Base-by-base conservation (phyloP, 2,888 invertebrate species). In the Coelopa pilipes region DNA sequence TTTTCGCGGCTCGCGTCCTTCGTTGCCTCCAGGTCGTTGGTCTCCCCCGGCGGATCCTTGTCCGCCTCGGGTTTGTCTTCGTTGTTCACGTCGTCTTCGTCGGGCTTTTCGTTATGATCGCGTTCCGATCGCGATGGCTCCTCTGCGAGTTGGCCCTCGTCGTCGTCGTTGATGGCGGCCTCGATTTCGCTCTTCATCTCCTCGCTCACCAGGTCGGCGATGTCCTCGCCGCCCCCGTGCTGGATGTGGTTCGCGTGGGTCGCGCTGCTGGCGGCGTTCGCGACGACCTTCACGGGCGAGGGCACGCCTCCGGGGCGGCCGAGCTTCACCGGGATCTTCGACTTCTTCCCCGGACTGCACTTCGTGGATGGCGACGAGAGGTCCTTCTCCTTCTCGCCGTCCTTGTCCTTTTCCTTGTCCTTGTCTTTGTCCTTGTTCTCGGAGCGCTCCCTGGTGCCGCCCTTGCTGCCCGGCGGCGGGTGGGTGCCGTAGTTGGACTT, bases 231-330 rank as follows among this genome's bases (percentile, higher is more conserved):
- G 2, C 87, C 87, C 15, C 87, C 87, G 13, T 87, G 87, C 73
- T 87, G 87, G 72, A 85, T 85, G 12, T 83, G 80, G 73, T 82
- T 82, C 1, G 79, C 78, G 68, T 79, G 81, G 75, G 76, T 80
- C n/a, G 74, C 73, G 12, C 78, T 77, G 7, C 77, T 72, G 63
- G 75, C 5, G 70, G 66, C 13, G 46, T 77, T 19, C 1, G 73
- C 75, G 7, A 78, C 77, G 4, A 77, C 76, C 2, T 90, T 87
- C 0, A 90, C 90, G 0, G 90, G 81, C 15, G 89, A 89, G 0
- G 90, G 89, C 49, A 89, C 89, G 0, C 89, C 73, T 11, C 77
- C 76, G 15, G 80, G 76, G 19, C 86, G 82, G 11, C 82, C 82
- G 0, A 82, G 79, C 62, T 85, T 86, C 0, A 87, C 82, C 9